Evolutionary conservation across 2,888 invertebrate genomes (phyloP).

Genomic region (Diloba caeruleocephala): DNA sequence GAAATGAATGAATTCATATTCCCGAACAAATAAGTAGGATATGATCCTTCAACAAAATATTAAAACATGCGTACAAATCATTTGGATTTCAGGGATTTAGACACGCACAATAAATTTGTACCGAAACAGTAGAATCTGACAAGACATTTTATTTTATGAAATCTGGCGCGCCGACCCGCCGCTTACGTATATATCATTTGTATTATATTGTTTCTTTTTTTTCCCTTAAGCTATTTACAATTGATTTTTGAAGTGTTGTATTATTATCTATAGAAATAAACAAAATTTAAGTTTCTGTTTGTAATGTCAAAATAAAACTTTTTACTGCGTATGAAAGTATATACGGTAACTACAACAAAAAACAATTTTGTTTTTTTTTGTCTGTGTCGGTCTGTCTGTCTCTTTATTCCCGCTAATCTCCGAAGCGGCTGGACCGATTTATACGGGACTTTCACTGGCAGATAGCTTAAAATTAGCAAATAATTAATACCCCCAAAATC

Average conservation of each 20-base stretch:
- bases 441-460: too few species aligned
- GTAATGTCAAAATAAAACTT: too few species aligned
- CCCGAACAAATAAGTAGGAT: constrained; percentile 15
- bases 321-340: too few species aligned
- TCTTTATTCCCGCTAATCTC: too few species aligned
- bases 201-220: constrained; percentile 17
- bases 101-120: constrained; percentile 44
- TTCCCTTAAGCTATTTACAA: constrained; percentile 20
- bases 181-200: constrained; percentile 23
- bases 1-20: not conserved
- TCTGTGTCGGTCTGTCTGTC: too few species aligned
- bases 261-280: too few species aligned
- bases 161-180: constrained; percentile 10
- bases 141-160: constrained; percentile 50
- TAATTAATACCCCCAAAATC: too few species aligned
- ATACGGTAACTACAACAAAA: too few species aligned
- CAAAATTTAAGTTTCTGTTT: too few species aligned
- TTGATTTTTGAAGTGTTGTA: constrained; percentile 23
- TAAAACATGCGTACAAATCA: constrained; percentile 38
- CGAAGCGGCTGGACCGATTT: too few species aligned
- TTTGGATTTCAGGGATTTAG: constrained; percentile 15
- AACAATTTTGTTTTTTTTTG: too few species aligned
- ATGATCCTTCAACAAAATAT: constrained; percentile 31
- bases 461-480: too few species aligned
- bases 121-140: constrained; percentile 31